These are phyloP conservation scores for Drosophila vallismaia DNA, from an alignment of 2,888 invertebrate species.

Conservation along the genomic window DNA sequence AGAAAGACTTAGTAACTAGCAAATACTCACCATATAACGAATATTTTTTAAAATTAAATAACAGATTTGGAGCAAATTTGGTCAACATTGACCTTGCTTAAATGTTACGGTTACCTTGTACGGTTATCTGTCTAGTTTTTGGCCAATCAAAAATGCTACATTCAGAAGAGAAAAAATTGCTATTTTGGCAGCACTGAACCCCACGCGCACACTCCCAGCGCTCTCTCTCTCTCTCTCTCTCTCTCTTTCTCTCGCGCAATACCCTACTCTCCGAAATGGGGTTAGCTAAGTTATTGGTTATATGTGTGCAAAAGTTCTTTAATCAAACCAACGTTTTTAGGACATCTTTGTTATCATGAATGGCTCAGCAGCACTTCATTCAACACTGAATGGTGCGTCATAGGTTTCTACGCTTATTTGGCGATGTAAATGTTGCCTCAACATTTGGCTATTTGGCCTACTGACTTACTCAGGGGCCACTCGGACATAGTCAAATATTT, in stretches of 20 bases:
- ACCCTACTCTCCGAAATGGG: background rate
- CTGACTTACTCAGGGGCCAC: background rate
- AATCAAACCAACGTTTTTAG: background rate
- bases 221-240: slow-evolving; percentile 29
- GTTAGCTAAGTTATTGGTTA: slow-evolving; percentile 2
- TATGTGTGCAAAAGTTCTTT: background rate
- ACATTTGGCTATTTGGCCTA: slow-evolving; percentile 1
- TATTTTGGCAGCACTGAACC: background rate
- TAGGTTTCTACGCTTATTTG: slow-evolving; percentile 1
- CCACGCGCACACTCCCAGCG: slow-evolving; percentile 1
- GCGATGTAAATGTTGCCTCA: background rate
- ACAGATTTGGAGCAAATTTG: too few relatives aligned
- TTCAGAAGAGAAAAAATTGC: too few relatives aligned
- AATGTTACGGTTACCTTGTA: too few relatives aligned
- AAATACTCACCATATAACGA: too few relatives aligned
- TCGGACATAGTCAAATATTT: background rate
- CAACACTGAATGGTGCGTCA: background rate
- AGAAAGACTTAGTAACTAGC: too few relatives aligned
- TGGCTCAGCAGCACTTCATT: background rate
- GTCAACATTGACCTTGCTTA: too few relatives aligned
- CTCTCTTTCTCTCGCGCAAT: slow-evolving; percentile 1
- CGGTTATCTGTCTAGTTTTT: too few relatives aligned
- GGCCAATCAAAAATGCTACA: too few relatives aligned
- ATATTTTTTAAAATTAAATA: too few relatives aligned
- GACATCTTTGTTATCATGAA: slow-evolving; percentile 1